Base-by-base conservation (phyloP, 1,140 invertebrate species). In the Pseudachorutes palmiensis region DNA sequence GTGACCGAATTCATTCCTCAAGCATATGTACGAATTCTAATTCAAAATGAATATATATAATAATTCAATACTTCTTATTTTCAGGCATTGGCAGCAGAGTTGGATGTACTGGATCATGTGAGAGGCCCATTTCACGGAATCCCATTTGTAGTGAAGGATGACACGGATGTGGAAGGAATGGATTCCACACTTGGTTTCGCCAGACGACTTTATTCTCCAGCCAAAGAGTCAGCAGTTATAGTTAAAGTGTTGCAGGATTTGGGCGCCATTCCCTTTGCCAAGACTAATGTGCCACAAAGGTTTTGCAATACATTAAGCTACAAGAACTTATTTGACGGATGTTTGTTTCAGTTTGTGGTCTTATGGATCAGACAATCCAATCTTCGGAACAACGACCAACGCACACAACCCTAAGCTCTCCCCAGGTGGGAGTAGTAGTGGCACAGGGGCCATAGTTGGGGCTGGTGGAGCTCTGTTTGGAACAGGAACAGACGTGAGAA, bases 401-500 rank as follows among this genome's bases (percentile, higher is more conserved):
- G 30, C 63, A n/a, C 30, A 63, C 12, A 74, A 71, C 57, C 29
- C 26, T 1, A 68, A 70, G 33, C 48, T 71, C 0, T 61, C 57
- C 5, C 61, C 72, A 19, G 72, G 72, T 16, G 72, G 72, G 12
- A 72, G 64, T 0, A 67, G 65, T 9, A 65, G 69, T 62, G 72
- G 72, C 1, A 70, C 72, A 5, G 72, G 70, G 16, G 49, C 67
- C 14, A 57, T 72, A 14, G 67, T 72, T 2, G 70, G 70, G 16
- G n/a, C 55, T 28, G 22, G 62, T 57, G 70, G 70, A 1, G 62
- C 63, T 14, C 16, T 67, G 2, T 69, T 72, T 61, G 70, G 70
- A 22, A 72, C 67, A 33, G 68, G 68, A 29, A 65, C 89, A 1
- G 92, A 95, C 76, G 51, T 55, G 24, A 45, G 19, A 88, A 2